Evolutionary conservation across 2,113 vertebrate species (phyloP).

Genomic region (Hemicordylus capensis): DNA sequence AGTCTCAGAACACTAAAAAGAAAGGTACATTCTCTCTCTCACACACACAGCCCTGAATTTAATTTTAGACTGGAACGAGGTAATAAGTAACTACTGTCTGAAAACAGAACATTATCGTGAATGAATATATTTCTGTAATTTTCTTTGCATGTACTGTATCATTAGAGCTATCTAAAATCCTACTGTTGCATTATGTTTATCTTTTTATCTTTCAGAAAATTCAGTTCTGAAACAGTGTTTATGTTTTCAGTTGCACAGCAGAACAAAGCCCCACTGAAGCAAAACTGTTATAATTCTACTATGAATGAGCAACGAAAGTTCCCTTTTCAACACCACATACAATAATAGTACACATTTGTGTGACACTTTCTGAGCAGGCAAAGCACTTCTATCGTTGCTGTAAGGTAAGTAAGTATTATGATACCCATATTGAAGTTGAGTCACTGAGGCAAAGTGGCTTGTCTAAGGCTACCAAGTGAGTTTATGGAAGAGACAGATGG

Average conservation of each 20-base stretch:
- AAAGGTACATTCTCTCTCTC: neutral
- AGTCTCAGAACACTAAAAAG: neutral
- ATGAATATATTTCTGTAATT: conserved; percentile 48
- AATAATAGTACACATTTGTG: too few relatives aligned
- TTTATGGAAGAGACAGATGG: too few relatives aligned
- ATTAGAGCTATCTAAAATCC: conserved; percentile 41
- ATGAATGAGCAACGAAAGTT: conserved; percentile 22
- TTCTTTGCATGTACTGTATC: conserved; percentile 41
- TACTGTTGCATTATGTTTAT: conserved; percentile 24
- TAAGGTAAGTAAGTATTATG: too few relatives aligned
- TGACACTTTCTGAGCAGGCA: too few relatives aligned
- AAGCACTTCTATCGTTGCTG: too few relatives aligned
- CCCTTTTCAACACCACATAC: neutral
- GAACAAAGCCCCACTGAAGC: conserved; percentile 13
- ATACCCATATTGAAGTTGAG: too few relatives aligned
- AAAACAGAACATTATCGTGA: conserved; percentile 43
- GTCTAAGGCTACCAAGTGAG: too few relatives aligned
- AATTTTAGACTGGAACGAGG: conserved; percentile 42
- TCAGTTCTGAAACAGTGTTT: conserved; percentile 47
- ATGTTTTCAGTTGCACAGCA: conserved; percentile 14
- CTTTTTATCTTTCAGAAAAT: conserved; percentile 50
- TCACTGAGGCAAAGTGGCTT: too few relatives aligned
- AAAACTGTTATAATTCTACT: conserved; percentile 24
- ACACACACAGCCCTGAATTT: neutral
- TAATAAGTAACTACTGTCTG: conserved; percentile 42